Percentiles rank a stretch among this genome's conserved stretches.
phyloP scores from a whole-genome alignment of 2,797 vertebrate genomes.

The Pseudomugil gertrudae region DNA sequence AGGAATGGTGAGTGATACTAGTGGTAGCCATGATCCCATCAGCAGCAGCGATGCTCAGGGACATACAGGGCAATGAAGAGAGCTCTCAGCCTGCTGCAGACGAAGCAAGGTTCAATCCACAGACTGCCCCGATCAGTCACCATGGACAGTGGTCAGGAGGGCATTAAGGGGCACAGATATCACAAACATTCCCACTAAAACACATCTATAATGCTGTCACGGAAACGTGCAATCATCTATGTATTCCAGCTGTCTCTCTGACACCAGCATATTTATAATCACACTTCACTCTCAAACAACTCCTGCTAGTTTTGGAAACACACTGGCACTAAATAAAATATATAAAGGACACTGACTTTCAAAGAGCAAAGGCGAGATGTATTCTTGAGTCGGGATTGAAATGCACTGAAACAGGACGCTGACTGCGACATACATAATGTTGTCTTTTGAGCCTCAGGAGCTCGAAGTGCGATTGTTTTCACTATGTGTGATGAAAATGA shows the following conservation, averaged over 20 bases:
- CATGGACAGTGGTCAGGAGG: slow-evolving; percentile 27
- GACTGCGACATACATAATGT: no score
- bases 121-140: slow-evolving; percentile 57
- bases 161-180: slow-evolving; percentile 24
- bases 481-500: not conserved
- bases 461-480: not conserved
- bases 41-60: slow-evolving; percentile 67
- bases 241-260: not conserved
- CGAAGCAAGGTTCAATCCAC: slow-evolving; percentile 70
- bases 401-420: slow-evolving; percentile 4
- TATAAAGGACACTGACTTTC: no score
- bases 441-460: not conserved
- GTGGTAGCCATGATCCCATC: slow-evolving; percentile 83
- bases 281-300: not conserved
- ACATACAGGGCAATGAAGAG: slow-evolving; percentile 72
- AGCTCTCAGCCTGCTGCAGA: slow-evolving; percentile 63
- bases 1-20: slow-evolving; percentile 68
- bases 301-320: not conserved
- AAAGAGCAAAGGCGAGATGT: slow-evolving; percentile 2
- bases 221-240: not conserved
- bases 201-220: slow-evolving; percentile 7
- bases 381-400: not conserved
- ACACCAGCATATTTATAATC: slow-evolving; percentile 19
- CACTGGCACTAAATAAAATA: not conserved
- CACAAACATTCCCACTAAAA: slow-evolving; percentile 15